Evolutionary conservation across 2,888 invertebrate genomes (phyloP), one percentile per base, ranked within the genome.

Genomic region (Drosophila dives): DNA sequence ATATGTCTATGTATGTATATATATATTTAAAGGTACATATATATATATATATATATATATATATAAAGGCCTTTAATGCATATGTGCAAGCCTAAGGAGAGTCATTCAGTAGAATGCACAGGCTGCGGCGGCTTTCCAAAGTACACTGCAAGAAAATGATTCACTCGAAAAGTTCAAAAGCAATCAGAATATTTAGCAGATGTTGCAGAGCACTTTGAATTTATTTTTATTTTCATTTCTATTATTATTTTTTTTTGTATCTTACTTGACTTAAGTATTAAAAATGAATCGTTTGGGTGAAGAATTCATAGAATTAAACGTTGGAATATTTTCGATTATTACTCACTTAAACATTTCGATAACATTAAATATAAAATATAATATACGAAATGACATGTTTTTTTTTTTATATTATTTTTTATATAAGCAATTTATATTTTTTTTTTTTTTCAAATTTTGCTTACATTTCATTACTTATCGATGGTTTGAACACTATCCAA

Each of bases 61-160:
- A 68, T 42, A 53, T 15, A 23, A 23, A 23, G 20, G 61, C 79
- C 69, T 64, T 74, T 36, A 79, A 79, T 79, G 79, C 69, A 79
- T 74, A 59, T 64, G 58, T 38, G 45, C 63, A 36, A 67, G 67
- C 54, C 67, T 38, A 54, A 23, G 38, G 36, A 50, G 59, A 77
- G 40, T 61, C 67, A 56, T 64, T 72, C 64, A 54, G 63, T 54
- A 56, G 45, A 62, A 62, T 58, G 68, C 66, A 59, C 59, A 42
- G 54, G 33, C 70, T 68, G 68, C 59, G 65, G 32, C 56, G 51
- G 61, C 61, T 64, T 64, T 54, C 60, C 50, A 45, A 48, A 33
- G 26, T 60, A 15, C 87, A 76, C 76, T 63, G 65, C n/a, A 15
- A 38, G 23, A 69, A 66, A 64, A 34, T 38, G 36, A 26, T 17